phyloP scores from a whole-genome alignment of 2,888 invertebrate genomes.

The Byasa hedistus region DNA sequence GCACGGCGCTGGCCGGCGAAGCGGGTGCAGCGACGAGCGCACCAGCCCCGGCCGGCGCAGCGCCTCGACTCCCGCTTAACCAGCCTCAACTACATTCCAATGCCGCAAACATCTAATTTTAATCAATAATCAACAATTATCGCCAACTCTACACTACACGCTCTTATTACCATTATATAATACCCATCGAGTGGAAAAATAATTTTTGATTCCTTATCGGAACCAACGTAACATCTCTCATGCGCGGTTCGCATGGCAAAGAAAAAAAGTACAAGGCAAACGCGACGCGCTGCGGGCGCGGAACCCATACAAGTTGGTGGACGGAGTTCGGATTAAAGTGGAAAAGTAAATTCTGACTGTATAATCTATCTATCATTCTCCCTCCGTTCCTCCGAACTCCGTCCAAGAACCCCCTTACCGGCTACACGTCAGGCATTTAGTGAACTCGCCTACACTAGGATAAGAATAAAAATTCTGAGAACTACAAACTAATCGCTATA shows the following conservation, averaged over 20 bases:
- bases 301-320: conserved; percentile 2
- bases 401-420: conserved; percentile 39
- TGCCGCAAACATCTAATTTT: conserved; percentile 77
- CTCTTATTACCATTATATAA: conserved; percentile 60
- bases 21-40: conserved; percentile 7
- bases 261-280: conserved; percentile 62
- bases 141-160: conserved; percentile 76
- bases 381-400: conserved; percentile 32
- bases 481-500: conserved; percentile 40
- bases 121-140: conserved; percentile 80
- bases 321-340: neutral
- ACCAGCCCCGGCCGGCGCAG: conserved; percentile 1
- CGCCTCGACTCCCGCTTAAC: conserved; percentile 38
- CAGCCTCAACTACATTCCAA: conserved; percentile 62
- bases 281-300: conserved; percentile 36
- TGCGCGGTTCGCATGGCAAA: conserved; percentile 63
- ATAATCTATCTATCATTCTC: neutral
- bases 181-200: conserved; percentile 77
- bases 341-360: neutral
- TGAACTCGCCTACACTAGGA: conserved; percentile 30
- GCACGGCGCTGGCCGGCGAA: conserved; percentile 20
- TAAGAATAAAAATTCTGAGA: conserved; percentile 31
- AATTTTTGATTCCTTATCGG: conserved; percentile 74
- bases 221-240: conserved; percentile 69
- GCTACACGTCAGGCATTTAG: conserved; percentile 42